Conservation (phyloP, 2,797 vertebrate species). For the Oophaga sylvatica region DNA sequence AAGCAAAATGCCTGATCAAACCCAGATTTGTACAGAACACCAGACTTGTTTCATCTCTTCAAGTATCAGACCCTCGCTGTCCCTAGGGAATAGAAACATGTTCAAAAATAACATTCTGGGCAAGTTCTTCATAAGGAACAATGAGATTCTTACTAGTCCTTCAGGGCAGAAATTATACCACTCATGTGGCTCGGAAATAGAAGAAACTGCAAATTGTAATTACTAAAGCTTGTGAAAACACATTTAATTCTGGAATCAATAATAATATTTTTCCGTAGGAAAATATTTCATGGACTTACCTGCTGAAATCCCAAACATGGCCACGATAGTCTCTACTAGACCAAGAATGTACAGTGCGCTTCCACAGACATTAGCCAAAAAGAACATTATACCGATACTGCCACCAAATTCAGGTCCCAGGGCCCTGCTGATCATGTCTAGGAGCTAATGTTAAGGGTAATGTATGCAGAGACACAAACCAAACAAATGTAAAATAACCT, state of each 20-base stretch:
- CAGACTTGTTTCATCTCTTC: constrained; percentile 41
- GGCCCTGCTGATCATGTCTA: constrained; percentile 93
- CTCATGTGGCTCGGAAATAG: constrained; percentile 1
- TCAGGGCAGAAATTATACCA: constrained; percentile 21
- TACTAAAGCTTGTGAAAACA: not conserved
- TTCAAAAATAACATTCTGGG: constrained; percentile 36
- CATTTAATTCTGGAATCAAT: not conserved
- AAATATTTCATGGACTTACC: constrained; percentile 70
- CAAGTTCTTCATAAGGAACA: constrained; percentile 31
- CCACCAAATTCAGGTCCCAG: constrained; percentile 89
- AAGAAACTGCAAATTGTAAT: constrained; percentile 7
- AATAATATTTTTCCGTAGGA: not conserved
- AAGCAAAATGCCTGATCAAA: constrained; percentile 51
- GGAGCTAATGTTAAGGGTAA: constrained; percentile 64
- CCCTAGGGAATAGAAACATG: constrained; percentile 44
- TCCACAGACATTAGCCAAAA: constrained; percentile 87
- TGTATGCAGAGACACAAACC: not conserved
- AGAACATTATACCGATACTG: constrained; percentile 92
- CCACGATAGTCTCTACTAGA: constrained; percentile 85
- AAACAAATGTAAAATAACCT: not conserved
- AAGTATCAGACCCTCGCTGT: constrained; percentile 21
- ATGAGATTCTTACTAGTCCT: constrained; percentile 28
- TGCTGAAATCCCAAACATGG: constrained; percentile 79
- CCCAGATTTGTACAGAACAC: constrained; percentile 43
- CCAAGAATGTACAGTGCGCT: constrained; percentile 86